Base-by-base conservation (phyloP, 2,888 invertebrate species). In the Amitus sp. region DNA sequence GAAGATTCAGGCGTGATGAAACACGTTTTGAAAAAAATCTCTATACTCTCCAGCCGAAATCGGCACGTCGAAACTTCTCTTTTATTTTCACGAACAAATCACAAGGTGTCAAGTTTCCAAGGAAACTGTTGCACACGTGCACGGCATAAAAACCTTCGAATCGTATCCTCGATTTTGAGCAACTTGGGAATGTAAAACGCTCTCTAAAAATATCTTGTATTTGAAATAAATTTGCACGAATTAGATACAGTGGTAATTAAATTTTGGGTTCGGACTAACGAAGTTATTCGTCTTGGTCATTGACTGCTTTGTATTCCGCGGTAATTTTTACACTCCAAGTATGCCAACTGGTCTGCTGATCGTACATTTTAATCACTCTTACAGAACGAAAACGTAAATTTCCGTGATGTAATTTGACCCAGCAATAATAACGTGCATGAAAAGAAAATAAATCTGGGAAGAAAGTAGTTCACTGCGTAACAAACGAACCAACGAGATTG, bases 121-220 rank as follows among this genome's bases (percentile, higher is more conserved):
- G 30, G 30, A 6, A 30, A 30, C 30, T 7, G n/a, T 5, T 10
- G n/a, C 30, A n/a, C 30, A 30, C 30, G 30, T n/a, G 30, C n/a
- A n/a, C n/a, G n/a, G 10, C 30, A 37, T 37, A 3, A 12, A 12
- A 37, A 15, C 13, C 37, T 37, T 37, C 37, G 37, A 23, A 5
- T 23, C 7, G 23, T 23, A 23, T 23, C 7, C 23, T 23, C 23
- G 23, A 23, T 12, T n/a, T n/a, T 2, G 30, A 2, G 30, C 30
- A 30, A 30, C n/a, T n/a, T n/a, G n/a, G 37, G 15, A 37, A 37
- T 37, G 37, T 37, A 15, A 37, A 37, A 37, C 15, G 37, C 15
- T n/a, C n/a, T n/a, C 33, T 33, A 9, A 13, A 37, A 13, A 37
- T 37, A 37, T 37, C 37, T 37, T 12, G 37, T 3, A 37, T 37